Percentiles rank a stretch among this genome's conserved stretches.
Evolutionary conservation across 2,888 invertebrate species (phyloP).

Genomic region (Hypena proboscidalis): DNA sequence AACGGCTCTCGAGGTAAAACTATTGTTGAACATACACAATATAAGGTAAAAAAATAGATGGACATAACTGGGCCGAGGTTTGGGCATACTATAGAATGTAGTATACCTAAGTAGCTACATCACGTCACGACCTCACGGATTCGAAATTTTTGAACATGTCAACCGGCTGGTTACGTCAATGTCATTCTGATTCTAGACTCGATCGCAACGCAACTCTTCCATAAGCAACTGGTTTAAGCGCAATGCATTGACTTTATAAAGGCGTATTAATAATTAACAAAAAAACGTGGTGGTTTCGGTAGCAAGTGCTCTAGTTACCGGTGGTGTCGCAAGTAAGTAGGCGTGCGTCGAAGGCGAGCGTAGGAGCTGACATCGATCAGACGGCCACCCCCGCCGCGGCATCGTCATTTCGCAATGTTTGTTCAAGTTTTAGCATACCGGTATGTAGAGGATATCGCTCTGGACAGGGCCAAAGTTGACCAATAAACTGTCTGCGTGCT

Average conservation of each 20-base stretch:
- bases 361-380: conserved; percentile 72
- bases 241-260: conserved; percentile 56
- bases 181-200: conserved; percentile 35
- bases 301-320: conserved; percentile 75
- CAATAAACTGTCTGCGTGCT: conserved; percentile 39
- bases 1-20: conserved; percentile 13
- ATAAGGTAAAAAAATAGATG: conserved; percentile 28
- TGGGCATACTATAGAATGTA: conserved; percentile 18
- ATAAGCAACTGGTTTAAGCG: conserved; percentile 49
- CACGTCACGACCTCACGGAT: conserved; percentile 16
- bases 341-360: conserved; percentile 70
- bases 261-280: conserved; percentile 64
- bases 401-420: conserved; percentile 60
- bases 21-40: conserved; percentile 28
- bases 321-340: conserved; percentile 74
- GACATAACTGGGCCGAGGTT: conserved; percentile 25
- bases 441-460: conserved; percentile 46
- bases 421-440: conserved; percentile 62
- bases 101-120: conserved; percentile 25
- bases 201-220: conserved; percentile 44
- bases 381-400: conserved; percentile 60
- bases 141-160: conserved; percentile 28
- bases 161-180: conserved; percentile 32
- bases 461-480: conserved; percentile 53
- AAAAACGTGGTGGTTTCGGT: conserved; percentile 64